Base-by-base conservation (phyloP, 1,140 invertebrate species). In the Thrips palmi region DNA sequence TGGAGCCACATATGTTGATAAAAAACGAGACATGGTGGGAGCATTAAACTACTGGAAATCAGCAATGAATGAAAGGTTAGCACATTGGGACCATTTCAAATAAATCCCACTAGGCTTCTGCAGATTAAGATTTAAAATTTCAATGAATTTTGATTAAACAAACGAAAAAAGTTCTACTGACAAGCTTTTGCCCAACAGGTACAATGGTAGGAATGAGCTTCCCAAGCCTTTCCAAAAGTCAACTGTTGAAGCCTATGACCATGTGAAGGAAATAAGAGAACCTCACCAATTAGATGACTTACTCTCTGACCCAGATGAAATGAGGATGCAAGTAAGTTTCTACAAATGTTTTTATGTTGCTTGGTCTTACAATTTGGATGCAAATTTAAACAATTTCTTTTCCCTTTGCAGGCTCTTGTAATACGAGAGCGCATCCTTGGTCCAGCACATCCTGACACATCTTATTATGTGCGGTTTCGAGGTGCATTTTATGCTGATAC, bases 1-100 rank as follows among this genome's bases (percentile, higher is more conserved):
- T 3, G 91, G 91, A n/a, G 84, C 91, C 2, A 94, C 91, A 0
- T 93, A 78, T 59, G 87, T 94, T n/a, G 91, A 97, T 55, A 92
- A 92, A 55, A 84, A 87, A 56, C 63, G 86, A 41, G 88, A 96
- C 58, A 88, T 94, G 77, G 69, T 87, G 23, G 81, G 80, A 4
- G 89, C 87, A 1, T 59, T 89, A 12, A 69, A 75, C 42, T 64
- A 84, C 37, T 96, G 89, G 91, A 84, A 81, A 52, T 64, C 76
- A 48, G 87, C 88, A 2, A 81, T 94, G 70, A 68, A 78, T 33
- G 70, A 85, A 47, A 75, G 82, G 74, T 81, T 49, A 53, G 39
- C 44, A 31, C 6, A 20, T 32, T 11, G 27, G 15, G 17, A 35
- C 8, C 18, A 11, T 18, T n/a, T 17, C 3, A 37, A n/a, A n/a